Percentiles rank a stretch among this genome's conserved stretches.
These are phyloP conservation scores for Naso thynnoides DNA, from an alignment of 2,797 vertebrate species.

Conservation along the genomic window DNA sequence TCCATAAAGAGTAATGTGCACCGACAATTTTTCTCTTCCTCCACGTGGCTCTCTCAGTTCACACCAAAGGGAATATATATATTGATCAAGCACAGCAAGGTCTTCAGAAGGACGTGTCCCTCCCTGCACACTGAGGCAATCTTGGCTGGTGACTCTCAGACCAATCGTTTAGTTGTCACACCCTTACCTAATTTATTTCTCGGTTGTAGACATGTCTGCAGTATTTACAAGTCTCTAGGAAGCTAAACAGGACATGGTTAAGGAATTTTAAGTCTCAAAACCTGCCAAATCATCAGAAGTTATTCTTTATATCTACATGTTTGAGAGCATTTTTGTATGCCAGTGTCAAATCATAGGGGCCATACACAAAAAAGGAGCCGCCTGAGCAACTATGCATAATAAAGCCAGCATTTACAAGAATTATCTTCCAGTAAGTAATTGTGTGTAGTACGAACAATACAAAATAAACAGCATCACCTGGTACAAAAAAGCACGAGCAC, in stretches of 20 bases:
- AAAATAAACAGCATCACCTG: too few species aligned
- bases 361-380: too few species aligned
- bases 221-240: conserved; percentile 6
- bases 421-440: neutral
- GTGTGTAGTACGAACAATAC: neutral
- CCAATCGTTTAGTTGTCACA: conserved; percentile 58
- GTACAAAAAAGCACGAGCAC: neutral
- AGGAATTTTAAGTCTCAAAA: neutral
- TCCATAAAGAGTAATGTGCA: conserved; percentile 51
- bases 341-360: neutral
- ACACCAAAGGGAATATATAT: conserved; percentile 44
- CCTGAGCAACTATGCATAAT: too few species aligned
- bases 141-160: conserved; percentile 39
- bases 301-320: neutral
- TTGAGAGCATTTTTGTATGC: neutral
- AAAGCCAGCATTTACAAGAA: neutral
- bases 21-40: conserved; percentile 37
- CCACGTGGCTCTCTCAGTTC: conserved; percentile 29
- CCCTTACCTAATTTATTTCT: conserved; percentile 59
- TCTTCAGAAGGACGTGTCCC: conserved; percentile 62
- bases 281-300: neutral
- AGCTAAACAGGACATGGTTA: conserved; percentile 3
- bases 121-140: conserved; percentile 37
- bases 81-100: conserved; percentile 66
- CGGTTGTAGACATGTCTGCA: conserved; percentile 17